These are phyloP conservation scores for Nilaparvata lugens DNA, from an alignment of 1,140 invertebrate genomes.

Conservation along the genomic window DNA sequence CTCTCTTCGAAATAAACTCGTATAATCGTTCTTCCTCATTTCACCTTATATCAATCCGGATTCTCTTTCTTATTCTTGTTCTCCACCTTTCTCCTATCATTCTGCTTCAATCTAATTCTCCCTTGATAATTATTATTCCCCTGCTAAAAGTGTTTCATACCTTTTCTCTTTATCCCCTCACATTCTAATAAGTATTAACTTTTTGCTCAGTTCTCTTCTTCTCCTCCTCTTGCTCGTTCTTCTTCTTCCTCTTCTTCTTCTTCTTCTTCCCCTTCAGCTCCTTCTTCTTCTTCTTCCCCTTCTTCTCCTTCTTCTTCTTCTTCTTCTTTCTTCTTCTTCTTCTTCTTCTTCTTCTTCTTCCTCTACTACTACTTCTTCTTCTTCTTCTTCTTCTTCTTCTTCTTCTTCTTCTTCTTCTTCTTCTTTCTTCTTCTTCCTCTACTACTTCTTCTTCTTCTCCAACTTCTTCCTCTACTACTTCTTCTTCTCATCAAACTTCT, in stretches of 20 bases:
- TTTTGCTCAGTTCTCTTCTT: too few relatives aligned
- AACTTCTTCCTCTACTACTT: background rate
- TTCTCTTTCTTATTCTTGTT: too few relatives aligned
- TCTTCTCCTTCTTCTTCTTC: background rate
- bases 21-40: too few relatives aligned
- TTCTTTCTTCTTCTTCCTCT: background rate
- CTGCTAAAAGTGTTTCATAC: too few relatives aligned
- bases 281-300: background rate
- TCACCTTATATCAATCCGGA: too few relatives aligned
- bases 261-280: background rate
- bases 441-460: background rate
- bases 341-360: background rate
- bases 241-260: background rate
- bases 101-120: too few relatives aligned
- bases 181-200: too few relatives aligned
- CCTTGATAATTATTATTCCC: too few relatives aligned
- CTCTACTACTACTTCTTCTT: background rate
- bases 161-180: too few relatives aligned
- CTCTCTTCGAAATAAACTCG: too few relatives aligned
- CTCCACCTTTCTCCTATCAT: too few relatives aligned
- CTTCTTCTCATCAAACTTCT: background rate
- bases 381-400: background rate
- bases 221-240: background rate
- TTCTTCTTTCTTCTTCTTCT: background rate
- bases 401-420: background rate